These are phyloP conservation scores for Otolemur crassicaudatus DNA, from an alignment of 2,797 vertebrate species.

Conservation along the genomic window DNA sequence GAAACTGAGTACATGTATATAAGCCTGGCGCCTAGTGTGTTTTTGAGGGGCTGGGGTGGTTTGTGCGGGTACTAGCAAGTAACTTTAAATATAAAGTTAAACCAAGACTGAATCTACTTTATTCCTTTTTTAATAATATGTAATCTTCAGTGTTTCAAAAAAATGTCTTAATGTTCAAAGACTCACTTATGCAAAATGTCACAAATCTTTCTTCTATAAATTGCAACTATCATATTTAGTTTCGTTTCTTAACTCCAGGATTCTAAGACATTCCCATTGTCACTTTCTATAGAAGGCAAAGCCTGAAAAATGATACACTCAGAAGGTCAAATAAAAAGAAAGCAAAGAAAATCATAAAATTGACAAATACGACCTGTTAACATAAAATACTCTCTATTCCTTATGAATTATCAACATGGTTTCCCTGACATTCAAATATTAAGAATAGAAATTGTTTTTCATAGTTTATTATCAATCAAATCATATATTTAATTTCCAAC, in stretches of 20 bases:
- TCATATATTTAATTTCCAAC: constrained; percentile 37
- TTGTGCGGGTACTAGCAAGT: neutral
- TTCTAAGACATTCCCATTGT: neutral
- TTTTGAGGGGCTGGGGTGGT: neutral
- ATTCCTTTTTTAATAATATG: neutral
- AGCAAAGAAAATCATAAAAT: neutral
- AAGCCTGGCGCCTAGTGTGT: neutral
- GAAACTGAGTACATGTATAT: neutral
- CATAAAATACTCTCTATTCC: neutral
- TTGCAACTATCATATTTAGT: neutral
- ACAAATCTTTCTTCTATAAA: neutral
- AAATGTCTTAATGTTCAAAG: neutral
- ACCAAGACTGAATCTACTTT: neutral
- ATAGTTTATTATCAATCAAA: neutral
- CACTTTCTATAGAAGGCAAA: neutral
- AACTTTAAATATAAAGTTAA: neutral
- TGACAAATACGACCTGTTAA: neutral
- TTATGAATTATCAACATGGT: neutral
- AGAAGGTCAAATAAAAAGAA: neutral
- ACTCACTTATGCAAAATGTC: neutral
- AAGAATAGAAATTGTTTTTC: constrained; percentile 11
- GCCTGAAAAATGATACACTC: neutral
- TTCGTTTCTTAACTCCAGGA: neutral
- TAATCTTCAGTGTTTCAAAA: neutral
- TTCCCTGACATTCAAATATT: neutral